Conservation (phyloP, 2,113 vertebrate genomes). For the Pygoscelis antarcticus region DNA sequence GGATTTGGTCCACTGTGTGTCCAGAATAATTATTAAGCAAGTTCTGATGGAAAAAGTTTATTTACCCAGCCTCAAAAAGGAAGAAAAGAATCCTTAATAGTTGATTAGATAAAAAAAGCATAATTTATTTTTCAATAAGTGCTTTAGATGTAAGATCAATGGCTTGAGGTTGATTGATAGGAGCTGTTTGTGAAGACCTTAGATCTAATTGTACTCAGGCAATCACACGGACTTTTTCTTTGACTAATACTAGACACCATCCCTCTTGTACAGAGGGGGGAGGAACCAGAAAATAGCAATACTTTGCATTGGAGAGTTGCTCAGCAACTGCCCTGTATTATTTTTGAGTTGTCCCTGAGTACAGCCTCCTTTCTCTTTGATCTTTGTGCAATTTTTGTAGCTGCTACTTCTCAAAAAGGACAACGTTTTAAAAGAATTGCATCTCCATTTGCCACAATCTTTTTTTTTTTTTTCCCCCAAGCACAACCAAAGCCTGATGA, state of each 20-base stretch:
- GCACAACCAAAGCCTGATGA: not conserved
- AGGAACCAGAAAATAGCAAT: not conserved
- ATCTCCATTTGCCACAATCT: not conserved
- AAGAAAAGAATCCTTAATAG: slow-evolving; percentile 15
- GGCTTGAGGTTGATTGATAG: not conserved
- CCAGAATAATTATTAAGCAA: slow-evolving; percentile 41
- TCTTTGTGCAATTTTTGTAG: not conserved
- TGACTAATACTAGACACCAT: not conserved
- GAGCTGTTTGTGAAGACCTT: slow-evolving; percentile 29
- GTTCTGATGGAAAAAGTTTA: slow-evolving; percentile 31
- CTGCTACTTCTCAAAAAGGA: not conserved
- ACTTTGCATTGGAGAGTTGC: slow-evolving; percentile 21
- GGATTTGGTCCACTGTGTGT: slow-evolving; percentile 8
- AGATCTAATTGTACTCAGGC: slow-evolving; percentile 15
- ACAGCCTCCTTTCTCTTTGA: slow-evolving; percentile 47
- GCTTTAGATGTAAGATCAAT: slow-evolving; percentile 65
- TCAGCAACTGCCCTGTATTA: slow-evolving; percentile 25
- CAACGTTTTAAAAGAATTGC: slow-evolving; percentile 7
- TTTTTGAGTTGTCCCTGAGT: slow-evolving; percentile 7
- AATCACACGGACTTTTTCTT: slow-evolving; percentile 13
- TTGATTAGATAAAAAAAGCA: slow-evolving; percentile 24
- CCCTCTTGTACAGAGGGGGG: not conserved
- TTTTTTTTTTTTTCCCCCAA: not conserved
- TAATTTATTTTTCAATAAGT: slow-evolving; percentile 39
- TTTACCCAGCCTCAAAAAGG: slow-evolving; percentile 2